A percentile compares a stretch with the other conserved stretches of the same genome.
phyloP scores from a whole-genome alignment of 1,140 invertebrate genomes.

The Meloidogyne hapla region DNA sequence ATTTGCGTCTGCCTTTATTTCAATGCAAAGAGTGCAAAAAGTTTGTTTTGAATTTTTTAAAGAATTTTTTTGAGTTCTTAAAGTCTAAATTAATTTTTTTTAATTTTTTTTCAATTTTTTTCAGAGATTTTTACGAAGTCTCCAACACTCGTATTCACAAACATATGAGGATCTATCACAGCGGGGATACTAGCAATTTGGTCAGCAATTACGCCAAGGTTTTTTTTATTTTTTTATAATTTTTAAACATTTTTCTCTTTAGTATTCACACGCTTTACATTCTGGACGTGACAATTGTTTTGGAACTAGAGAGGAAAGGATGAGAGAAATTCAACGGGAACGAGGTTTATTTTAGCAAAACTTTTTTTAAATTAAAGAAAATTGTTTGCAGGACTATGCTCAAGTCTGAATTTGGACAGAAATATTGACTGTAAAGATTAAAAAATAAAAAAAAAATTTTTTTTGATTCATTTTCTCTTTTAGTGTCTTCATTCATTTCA shows the following conservation, averaged over 20 bases:
- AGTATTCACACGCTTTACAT: constrained; percentile 21
- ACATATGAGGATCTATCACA: constrained; percentile 28
- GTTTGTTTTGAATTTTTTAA: neutral
- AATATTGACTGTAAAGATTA: neutral
- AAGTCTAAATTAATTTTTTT: too few species aligned
- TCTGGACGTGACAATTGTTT: constrained; percentile 25
- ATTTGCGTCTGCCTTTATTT: constrained; percentile 35
- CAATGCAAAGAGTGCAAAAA: constrained; percentile 30
- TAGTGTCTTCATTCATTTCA: neutral
- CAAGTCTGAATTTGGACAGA: constrained; percentile 1
- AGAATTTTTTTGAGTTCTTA: too few species aligned
- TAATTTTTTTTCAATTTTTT: neutral
- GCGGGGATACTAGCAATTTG: constrained; percentile 14
- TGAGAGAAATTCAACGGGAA: constrained; percentile 12
- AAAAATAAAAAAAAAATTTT: too few species aligned
- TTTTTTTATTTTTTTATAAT: neutral
- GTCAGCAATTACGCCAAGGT: constrained; percentile 28
- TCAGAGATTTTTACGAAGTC: constrained; percentile 31
- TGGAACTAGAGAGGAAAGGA: constrained; percentile 24
- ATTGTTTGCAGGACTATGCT: neutral
- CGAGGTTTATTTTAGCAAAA: neutral
- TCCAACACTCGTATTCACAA: constrained; percentile 31
- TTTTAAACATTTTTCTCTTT: neutral
- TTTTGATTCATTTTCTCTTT: neutral
- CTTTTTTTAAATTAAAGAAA: neutral